Evolutionary conservation across 1,140 invertebrate genomes (phyloP).

Genomic region (Mactra quadrangularis): DNA sequence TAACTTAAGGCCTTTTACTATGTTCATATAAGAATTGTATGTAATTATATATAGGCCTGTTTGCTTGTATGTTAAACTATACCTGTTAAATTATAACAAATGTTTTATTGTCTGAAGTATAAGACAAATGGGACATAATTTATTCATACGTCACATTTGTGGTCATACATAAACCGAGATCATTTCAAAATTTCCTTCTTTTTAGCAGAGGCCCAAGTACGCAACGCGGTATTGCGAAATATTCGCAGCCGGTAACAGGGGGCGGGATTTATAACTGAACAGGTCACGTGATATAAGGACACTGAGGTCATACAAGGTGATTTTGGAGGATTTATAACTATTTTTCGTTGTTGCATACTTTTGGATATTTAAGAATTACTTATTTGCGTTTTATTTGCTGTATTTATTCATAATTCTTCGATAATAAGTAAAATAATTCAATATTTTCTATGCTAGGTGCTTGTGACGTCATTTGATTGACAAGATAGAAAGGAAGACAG

Average conservation of each 20-base stretch:
- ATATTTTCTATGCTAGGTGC: slow-evolving; percentile 42
- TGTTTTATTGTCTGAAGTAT: too few species aligned
- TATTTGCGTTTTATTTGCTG: background rate
- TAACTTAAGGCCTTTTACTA: too few species aligned
- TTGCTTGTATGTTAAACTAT: too few species aligned
- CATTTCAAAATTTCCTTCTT: slow-evolving; percentile 49
- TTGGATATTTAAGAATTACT: too few species aligned
- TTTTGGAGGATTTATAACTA: background rate
- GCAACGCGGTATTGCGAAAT: slow-evolving; percentile 44
- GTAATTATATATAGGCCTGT: too few species aligned
- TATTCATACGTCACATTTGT: slow-evolving; percentile 29
- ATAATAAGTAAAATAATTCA: too few species aligned
- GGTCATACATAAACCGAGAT: background rate
- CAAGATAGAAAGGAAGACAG: slow-evolving; percentile 8
- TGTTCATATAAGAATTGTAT: too few species aligned
- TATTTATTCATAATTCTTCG: too few species aligned
- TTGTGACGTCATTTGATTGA: slow-evolving; percentile 54
- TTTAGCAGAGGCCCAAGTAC: background rate
- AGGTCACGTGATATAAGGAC: slow-evolving; percentile 27
- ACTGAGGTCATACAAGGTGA: background rate
- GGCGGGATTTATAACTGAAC: background rate
- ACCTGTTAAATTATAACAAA: too few species aligned
- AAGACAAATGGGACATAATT: too few species aligned
- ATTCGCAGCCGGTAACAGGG: slow-evolving; percentile 33
- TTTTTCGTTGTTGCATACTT: too few species aligned